Evolutionary conservation across 1,140 invertebrate species (phyloP), one percentile per base, ranked within the genome.

Genomic region (Formica selysi): DNA sequence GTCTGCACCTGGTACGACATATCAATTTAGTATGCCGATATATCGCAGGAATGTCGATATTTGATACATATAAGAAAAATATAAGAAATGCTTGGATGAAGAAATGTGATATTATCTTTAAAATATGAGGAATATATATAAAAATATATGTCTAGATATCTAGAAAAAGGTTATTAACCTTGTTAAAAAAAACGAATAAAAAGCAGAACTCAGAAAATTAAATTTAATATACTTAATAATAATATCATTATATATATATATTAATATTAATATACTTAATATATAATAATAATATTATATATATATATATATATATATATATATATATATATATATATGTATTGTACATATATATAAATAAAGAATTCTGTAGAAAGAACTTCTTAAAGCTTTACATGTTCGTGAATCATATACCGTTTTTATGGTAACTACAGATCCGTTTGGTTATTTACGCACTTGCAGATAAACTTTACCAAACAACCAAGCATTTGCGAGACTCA

Each of bases 11-110:
- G 54, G n/a, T 41, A 48, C 19, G 38, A 61, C 54, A 62, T 74
- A 62, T 32, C 38, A 73, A 29, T 81, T 73, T 59, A 59, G 44
- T 44, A 73, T 59, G 51, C 22, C 38, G 26, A 83, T 61, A 36
- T 32, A 48, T 83, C 51, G 26, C 7, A 61, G 19, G 44, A 57
- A 71, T 79, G 51, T 51, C 62, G 38, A 61, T 7, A 79, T 48
- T 16, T 54, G 22, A 59, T 41, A 7, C 32, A 41, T 10, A 32
- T 41, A 29, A 57, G 19, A 81, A 57, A 41, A 41, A 32, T 32
- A 29, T 48, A 59, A 41, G 4, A 71, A 38, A n/a, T 54, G 0
- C 4, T 44, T 29, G 3, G 13, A 62, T 8, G 38, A n/a, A 13
- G 41, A 78, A 2, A 8, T 36, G 22, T 36, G 22, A 48, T 67